Percentiles rank a stretch among this genome's conserved stretches.
phyloP scores from a whole-genome alignment of 2,113 vertebrate species.

The Xiphophorus hellerii region DNA sequence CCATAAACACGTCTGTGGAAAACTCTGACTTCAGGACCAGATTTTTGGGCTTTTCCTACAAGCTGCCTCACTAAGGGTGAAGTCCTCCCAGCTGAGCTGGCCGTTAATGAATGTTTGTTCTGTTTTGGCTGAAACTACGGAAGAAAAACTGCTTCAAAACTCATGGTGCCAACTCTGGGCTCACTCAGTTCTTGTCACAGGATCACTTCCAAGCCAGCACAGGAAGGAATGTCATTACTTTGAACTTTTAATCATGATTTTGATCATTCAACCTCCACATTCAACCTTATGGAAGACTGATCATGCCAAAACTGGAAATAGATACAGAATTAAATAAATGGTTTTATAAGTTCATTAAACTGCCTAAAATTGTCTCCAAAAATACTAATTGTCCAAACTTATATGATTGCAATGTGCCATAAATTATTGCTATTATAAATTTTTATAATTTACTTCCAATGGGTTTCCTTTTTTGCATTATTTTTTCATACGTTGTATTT shows the following conservation, averaged over 20 bases:
- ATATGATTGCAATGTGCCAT: too few relatives aligned
- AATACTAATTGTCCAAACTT: too few relatives aligned
- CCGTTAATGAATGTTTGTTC: slow-evolving; percentile 41
- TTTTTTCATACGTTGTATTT: background rate
- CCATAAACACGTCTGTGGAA: slow-evolving; percentile 12
- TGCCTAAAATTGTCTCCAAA: too few relatives aligned
- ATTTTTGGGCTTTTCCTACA: background rate
- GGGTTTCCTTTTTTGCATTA: background rate
- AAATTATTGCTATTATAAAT: too few relatives aligned
- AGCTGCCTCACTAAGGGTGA: slow-evolving; percentile 8
- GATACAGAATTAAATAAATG: too few relatives aligned
- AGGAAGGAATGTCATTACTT: background rate
- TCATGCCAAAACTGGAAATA: too few relatives aligned
- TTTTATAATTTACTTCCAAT: too few relatives aligned
- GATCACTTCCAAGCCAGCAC: background rate
- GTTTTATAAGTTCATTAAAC: too few relatives aligned
- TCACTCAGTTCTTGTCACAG: background rate
- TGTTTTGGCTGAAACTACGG: background rate
- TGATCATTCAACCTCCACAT: background rate
- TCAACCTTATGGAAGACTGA: too few relatives aligned
- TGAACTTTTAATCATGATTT: background rate
- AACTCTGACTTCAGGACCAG: slow-evolving; percentile 5
- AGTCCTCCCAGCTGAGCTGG: background rate
- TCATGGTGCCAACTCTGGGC: background rate
- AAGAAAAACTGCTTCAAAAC: background rate